These are phyloP conservation scores for Danaus plexippus DNA, from an alignment of 1,140 invertebrate species.

Conservation along the genomic window DNA sequence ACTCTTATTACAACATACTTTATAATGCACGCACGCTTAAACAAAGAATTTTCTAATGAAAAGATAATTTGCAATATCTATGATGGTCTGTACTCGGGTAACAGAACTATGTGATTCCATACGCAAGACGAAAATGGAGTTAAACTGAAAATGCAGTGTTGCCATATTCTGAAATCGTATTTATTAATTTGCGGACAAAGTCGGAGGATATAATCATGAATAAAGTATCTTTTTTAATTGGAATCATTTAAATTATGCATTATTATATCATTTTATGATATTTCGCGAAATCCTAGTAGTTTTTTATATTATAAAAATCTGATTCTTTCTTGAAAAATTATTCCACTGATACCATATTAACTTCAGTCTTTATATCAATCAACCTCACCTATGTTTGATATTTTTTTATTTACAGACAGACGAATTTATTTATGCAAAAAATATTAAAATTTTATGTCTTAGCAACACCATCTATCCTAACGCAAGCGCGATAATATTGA, in stretches of 20 bases:
- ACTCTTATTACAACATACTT: conserved; percentile 1
- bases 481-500: conserved; percentile 17
- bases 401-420: too few species aligned
- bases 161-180: conserved; percentile 5
- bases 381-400: too few species aligned
- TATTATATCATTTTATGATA: too few species aligned
- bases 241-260: too few species aligned
- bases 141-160: conserved; percentile 8
- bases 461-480: conserved; percentile 11
- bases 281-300: too few species aligned
- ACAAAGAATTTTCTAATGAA: conserved; percentile 27
- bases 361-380: too few species aligned
- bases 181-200: conserved; percentile 2
- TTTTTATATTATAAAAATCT: too few species aligned
- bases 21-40: conserved; percentile 18
- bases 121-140: conserved; percentile 24
- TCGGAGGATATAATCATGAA: conserved; percentile 5
- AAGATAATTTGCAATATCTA: conserved; percentile 16
- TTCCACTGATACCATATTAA: too few species aligned
- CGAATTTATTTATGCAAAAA: too few species aligned
- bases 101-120: conserved; percentile 18
- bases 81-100: conserved; percentile 10
- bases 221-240: too few species aligned
- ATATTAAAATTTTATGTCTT: neutral
- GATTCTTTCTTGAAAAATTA: too few species aligned